phyloP scores from a whole-genome alignment of 2,888 invertebrate genomes.

The Ectemnius cavifrons region DNA sequence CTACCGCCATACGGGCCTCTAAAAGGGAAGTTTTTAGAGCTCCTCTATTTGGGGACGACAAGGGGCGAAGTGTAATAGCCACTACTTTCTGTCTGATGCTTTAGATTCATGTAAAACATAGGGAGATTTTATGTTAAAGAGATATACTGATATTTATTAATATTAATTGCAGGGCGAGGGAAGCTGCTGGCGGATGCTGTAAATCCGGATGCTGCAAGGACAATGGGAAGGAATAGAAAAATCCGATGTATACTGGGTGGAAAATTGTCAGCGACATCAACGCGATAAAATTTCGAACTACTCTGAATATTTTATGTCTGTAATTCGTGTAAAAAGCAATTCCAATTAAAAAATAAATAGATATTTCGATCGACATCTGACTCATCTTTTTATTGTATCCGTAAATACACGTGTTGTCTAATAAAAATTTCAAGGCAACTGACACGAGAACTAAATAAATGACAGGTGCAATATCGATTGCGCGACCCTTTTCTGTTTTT shows the following conservation, averaged over 20 bases:
- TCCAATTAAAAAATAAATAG: background rate
- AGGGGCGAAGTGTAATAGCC: too few relatives aligned
- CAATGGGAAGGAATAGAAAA: conserved; percentile 42
- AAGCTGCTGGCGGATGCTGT: conserved; percentile 65
- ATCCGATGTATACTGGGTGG: conserved; percentile 36
- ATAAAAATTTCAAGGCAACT: background rate
- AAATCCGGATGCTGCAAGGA: conserved; percentile 66
- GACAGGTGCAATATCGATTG: conserved; percentile 6
- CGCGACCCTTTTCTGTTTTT: conserved; percentile 10
- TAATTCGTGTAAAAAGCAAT: background rate
- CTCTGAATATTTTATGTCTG: background rate
- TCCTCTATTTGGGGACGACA: too few relatives aligned
- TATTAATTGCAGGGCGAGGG: conserved; percentile 56
- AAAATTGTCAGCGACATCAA: conserved; percentile 32
- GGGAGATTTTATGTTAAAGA: conserved; percentile 11
- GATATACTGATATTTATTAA: background rate
- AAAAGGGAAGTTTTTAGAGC: too few relatives aligned
- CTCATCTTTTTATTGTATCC: background rate
- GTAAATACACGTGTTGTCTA: background rate
- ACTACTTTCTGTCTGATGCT: too few relatives aligned
- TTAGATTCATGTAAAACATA: background rate
- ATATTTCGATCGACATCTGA: background rate
- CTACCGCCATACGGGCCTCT: too few relatives aligned
- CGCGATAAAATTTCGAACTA: background rate
- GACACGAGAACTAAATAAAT: background rate